Evolutionary conservation across 37 sponge, comb jelly and placozoan species (phyloP), one percentile per base, ranked within the genome.

Genomic region (Petrosia ficiformis): DNA sequence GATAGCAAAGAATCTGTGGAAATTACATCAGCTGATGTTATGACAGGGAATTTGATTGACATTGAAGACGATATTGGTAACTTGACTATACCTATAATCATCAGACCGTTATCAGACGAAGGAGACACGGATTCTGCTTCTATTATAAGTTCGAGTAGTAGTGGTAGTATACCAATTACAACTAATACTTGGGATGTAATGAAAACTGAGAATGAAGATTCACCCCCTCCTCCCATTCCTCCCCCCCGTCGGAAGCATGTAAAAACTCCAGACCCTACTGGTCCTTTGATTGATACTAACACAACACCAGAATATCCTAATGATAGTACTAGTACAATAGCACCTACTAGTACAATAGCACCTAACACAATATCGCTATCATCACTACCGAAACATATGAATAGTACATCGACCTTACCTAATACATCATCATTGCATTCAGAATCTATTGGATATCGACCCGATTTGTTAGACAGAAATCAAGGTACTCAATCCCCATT

Each of bases 31-130:
- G 74, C 67, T 54, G 71, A 64, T 31, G 80, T 86, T 41, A 70
- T 64, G 14, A 71, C 78, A 52, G 86, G 76, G 16, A 58, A 79
- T 59, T 76, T 86, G 39, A 48, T 86, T 29, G 86, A 86, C 32
- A 56, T 86, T 24, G 26, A 4, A 5, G 52, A 42, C 10, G 56
- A 4, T 16, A 16, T 19, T 43, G 48, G 36, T 31, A 1, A 10
- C 67, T 66, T 43, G 77, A 35, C 16, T 57, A 52, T 31, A 4
- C 42, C 39, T 36, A 22, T 33, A 10, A 37, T 16, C 22, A 14
- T 33, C 21, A 39, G 21, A 68, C 19, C 16, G 38, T 14, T 39
- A 31, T 68, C 29, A 4, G 69, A 77, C 19, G 68, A 48, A 4
- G 54, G 42, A 37, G 40, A 48, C 26, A 59, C 70, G 25, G 79